Base-by-base conservation (phyloP, 2,888 invertebrate species). In the Morpho deidamia region DNA sequence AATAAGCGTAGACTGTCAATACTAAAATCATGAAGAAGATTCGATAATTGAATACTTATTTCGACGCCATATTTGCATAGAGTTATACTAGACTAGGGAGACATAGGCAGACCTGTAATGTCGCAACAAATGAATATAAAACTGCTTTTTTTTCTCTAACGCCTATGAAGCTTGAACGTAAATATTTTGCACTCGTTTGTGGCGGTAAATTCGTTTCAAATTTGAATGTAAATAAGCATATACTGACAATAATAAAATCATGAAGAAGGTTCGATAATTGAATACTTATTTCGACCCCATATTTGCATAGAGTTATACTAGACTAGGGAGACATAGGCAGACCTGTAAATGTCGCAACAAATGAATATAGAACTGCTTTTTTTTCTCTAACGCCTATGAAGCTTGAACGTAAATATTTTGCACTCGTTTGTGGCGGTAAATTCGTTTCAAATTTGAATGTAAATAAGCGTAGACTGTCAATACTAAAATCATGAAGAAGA, bases 61-160 rank as follows among this genome's bases (percentile, higher is more conserved):
- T 3, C 23, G 23, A 23, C 23, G 23, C 23, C 23, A 23, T 23
- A 23, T 23, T 23, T 23, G 3, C 23, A 23, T 23, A 23, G 23
- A 14, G 2, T 14, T 14, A 14, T 14, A n/a, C n/a, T n/a, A n/a
- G n/a, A n/a, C n/a, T n/a, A n/a, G n/a, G n/a, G n/a, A n/a, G n/a
- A n/a, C n/a, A n/a, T n/a, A n/a, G n/a, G n/a, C n/a, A n/a, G n/a
- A n/a, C n/a, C n/a, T n/a, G n/a, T n/a, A n/a, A n/a, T n/a, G n/a
- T n/a, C n/a, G n/a, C n/a, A n/a, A n/a, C n/a, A n/a, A n/a, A n/a
- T 86, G 85, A 85, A 85, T 87, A 84, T 84, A 88, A 83, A 88
- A 86, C 84, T 86, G 71, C 83, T 84, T 87, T 87, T 72, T 70
- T 81, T 76, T 80, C 81, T 82, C 81, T 83, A 82, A 86, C 88